Base-by-base conservation (phyloP, 2,888 invertebrate species). In the Lapara coniferarum region DNA sequence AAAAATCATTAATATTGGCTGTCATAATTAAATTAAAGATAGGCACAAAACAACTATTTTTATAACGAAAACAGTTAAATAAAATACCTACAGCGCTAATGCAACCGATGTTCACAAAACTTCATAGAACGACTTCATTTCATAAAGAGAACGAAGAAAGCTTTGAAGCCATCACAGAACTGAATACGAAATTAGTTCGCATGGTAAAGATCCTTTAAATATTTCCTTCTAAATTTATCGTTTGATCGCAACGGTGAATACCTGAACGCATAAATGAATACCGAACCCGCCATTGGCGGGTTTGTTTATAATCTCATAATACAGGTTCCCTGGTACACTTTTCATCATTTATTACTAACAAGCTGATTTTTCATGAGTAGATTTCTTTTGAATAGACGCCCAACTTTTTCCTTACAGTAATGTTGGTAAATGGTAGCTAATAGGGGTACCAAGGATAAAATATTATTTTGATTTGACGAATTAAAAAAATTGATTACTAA, bases 191-290 rank as follows among this genome's bases (percentile, higher is more conserved):
- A 77, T 74, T 73, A 77, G 77, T 70, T 87, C 72, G 87, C 87
- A 84, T 87, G 87, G 78, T 75, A 76, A 77, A 79, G 75, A 74
- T 74, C 78, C 75, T 84, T 84, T 81, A 80, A 85, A 80, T 78
- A 78, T 79, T 84, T 83, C 81, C 81, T 76, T 81, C 86, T 81
- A 81, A 83, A 82, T 68, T 82, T 78, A 79, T 77, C 71, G 76
- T 79, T 83, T 83, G 84, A 85, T 79, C 74, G 75, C 75, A 46
- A 46, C n/a, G 0, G n/a, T 25, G n/a, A 51, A 52, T 63, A 19
- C 37, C 59, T 16, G 46, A 74, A 72, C 71, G 56, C 69, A 71
- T 73, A 73, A 71, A 69, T 51, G 57, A 56, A 68, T 44, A 56
- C 53, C 55, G 69, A 30, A 49, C 49, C 10, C 59, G 46, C 46